Conservation (phyloP, 1,140 invertebrate genomes). For the Achroia grisella region DNA sequence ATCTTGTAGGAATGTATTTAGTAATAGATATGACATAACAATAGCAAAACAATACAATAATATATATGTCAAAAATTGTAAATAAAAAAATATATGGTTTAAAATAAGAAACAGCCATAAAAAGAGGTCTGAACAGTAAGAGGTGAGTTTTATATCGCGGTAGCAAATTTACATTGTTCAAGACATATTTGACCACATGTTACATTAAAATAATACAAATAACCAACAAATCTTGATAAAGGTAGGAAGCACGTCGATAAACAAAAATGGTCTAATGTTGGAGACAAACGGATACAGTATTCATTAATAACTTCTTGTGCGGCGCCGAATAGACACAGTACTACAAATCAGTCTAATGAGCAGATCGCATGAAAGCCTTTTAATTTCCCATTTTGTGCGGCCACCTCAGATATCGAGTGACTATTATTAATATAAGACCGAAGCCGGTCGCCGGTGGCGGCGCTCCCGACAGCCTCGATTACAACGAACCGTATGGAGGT, state of each 20-base stretch:
- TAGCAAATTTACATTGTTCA: too few species aligned
- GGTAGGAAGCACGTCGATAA: slow-evolving; percentile 21
- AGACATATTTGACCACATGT: too few species aligned
- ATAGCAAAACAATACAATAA: too few species aligned
- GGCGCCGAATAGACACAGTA: slow-evolving; percentile 36
- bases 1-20: too few species aligned
- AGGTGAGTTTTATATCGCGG: too few species aligned
- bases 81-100: too few species aligned
- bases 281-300: slow-evolving; percentile 41
- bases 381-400: slow-evolving; percentile 66
- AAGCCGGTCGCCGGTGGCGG: slow-evolving; percentile 44
- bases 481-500: slow-evolving; percentile 36
- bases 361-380: slow-evolving; percentile 65
- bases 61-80: too few species aligned
- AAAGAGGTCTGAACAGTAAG: too few species aligned
- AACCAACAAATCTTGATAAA: slow-evolving; percentile 9
- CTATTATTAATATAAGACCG: slow-evolving; percentile 62
- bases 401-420: slow-evolving; percentile 53
- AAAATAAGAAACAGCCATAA: too few species aligned
- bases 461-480: slow-evolving; percentile 52
- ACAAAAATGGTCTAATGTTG: slow-evolving; percentile 42
- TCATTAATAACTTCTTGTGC: slow-evolving; percentile 54
- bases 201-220: background rate
- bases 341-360: slow-evolving; percentile 65
- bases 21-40: too few species aligned